Conservation (phyloP, 2,888 invertebrate species). For the Orchestes rusci region DNA sequence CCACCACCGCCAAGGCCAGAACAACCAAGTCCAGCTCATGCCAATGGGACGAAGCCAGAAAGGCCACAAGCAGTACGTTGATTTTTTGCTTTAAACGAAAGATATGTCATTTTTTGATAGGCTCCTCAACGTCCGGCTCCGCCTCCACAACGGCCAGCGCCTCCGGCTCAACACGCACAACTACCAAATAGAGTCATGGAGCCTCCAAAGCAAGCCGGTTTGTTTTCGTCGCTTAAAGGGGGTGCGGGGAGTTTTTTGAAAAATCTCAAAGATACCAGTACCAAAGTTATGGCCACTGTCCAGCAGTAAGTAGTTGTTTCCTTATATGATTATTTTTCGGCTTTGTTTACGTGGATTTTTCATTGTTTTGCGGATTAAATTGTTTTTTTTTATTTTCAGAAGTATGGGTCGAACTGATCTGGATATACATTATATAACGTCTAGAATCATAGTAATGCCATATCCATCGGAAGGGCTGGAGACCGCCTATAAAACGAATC, state of each 20-base stretch:
- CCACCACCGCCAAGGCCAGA: constrained; percentile 33
- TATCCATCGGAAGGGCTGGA: constrained; percentile 92
- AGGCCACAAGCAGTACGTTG: constrained; percentile 26
- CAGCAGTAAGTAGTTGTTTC: constrained; percentile 66
- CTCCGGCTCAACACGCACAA: constrained; percentile 28
- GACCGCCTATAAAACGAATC: constrained; percentile 86
- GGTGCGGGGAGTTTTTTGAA: constrained; percentile 90
- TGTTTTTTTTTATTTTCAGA: constrained; percentile 39
- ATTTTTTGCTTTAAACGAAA: background rate
- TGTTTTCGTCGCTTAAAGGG: constrained; percentile 82
- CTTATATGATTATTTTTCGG: too few relatives aligned
- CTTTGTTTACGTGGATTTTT: too few relatives aligned
- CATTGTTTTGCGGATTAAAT: constrained; percentile 1
- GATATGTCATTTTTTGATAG: background rate
- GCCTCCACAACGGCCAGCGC: constrained; percentile 27
- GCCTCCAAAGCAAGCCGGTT: constrained; percentile 44
- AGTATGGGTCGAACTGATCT: constrained; percentile 81
- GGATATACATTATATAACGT: constrained; percentile 89
- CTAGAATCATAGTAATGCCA: constrained; percentile 88
- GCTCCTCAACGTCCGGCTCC: too few relatives aligned
- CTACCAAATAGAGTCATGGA: constrained; percentile 34
- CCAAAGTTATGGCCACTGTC: constrained; percentile 94
- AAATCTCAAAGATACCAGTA: constrained; percentile 91
- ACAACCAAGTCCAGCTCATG: constrained; percentile 24
- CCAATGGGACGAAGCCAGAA: constrained; percentile 28